Evolutionary conservation across 2,797 vertebrate species (phyloP).

Genomic region (Otolemur crassicaudatus): DNA sequence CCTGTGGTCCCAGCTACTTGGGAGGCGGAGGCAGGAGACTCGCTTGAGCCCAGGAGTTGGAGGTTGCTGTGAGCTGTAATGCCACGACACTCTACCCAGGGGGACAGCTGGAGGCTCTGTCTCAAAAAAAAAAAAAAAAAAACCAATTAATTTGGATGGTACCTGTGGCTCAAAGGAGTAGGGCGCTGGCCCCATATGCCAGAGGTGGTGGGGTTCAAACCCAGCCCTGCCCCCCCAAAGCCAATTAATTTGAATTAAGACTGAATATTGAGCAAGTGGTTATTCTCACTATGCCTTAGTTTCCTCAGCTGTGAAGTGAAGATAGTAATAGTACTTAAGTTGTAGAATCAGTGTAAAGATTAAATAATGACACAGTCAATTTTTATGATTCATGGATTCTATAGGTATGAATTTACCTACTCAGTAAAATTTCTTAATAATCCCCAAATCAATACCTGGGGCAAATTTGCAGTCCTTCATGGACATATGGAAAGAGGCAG

Average conservation of each 20-base stretch:
- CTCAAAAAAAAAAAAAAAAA: constrained; percentile 14
- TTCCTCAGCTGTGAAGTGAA: neutral
- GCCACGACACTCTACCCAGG: too few relatives aligned
- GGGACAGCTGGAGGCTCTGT: too few relatives aligned
- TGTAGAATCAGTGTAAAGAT: neutral
- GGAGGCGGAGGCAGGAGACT: too few relatives aligned
- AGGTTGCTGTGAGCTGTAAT: too few relatives aligned
- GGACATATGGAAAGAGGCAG: neutral
- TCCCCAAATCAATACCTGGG: neutral
- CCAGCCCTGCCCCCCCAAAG: too few relatives aligned
- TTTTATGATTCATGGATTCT: neutral
- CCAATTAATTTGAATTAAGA: neutral
- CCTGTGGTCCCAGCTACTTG: too few relatives aligned
- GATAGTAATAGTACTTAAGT: neutral
- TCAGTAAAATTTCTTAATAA: neutral
- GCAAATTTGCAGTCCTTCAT: neutral
- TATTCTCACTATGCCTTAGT: neutral
- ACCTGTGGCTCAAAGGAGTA: too few relatives aligned
- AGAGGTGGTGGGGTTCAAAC: too few relatives aligned
- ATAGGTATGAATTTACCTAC: neutral
- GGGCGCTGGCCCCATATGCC: too few relatives aligned
- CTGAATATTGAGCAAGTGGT: neutral
- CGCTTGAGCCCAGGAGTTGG: too few relatives aligned
- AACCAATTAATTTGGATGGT: neutral
- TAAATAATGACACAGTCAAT: neutral